Evolutionary conservation across 1,140 invertebrate species (phyloP), one percentile per base, ranked within the genome.

Genomic region (Bombus huntii): DNA sequence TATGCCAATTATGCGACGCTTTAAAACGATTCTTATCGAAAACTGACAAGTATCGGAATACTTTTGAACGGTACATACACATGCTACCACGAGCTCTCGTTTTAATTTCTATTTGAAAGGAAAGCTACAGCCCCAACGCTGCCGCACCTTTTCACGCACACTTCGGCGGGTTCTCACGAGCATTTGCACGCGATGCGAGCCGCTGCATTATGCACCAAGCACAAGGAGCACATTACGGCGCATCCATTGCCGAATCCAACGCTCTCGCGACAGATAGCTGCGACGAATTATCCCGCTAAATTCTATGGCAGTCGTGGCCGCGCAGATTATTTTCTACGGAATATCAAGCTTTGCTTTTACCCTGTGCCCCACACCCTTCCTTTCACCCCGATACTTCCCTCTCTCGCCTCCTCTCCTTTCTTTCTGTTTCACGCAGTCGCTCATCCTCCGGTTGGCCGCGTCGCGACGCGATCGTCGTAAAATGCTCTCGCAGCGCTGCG

Each of bases 141-240:
- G 42, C 28, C 18, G 12, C 47, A 25, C 22, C 47, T 28, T 15
- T 28, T 53, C 47, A 22, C 47, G n/a, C 15, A 53, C 83, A 66
- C 44, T 79, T 70, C 42, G 62, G n/a, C 81, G 59, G 72, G 68
- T 87, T 89, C 88, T 87, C 88, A 28, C 80, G 85, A 83, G 66
- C 81, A 89, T 81, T 81, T 87, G 59, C 84, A 39, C 76, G 37
- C 85, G 53, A 65, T 28, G 3, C 59, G 28, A 62, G 15, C 47
- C 86, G 62, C 74, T 89, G 79, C 81, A 89, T 89, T 87, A 90
- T 90, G 65, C 88, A 85, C 81, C 74, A 68, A 74, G 68, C 85
- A 84, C 75, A 62, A 65, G 70, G 86, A 62, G 78, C 73, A 72
- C 87, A 87, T 89, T 82, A 85, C 85, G 34, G 78, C 18, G 78